phyloP scores from a whole-genome alignment of 2,113 vertebrate species.

The Chunga burmeisteri region DNA sequence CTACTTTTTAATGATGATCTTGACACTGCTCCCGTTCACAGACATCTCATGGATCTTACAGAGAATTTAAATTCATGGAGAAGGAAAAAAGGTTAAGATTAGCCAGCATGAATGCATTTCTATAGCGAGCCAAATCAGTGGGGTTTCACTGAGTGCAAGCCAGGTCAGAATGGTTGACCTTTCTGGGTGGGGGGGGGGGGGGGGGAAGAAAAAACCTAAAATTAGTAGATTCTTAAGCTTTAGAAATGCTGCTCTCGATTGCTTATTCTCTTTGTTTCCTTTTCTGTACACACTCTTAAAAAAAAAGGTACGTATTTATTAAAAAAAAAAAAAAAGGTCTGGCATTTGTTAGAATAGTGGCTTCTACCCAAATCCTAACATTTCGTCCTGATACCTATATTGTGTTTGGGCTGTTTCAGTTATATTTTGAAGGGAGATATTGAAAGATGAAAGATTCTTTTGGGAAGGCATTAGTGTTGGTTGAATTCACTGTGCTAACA shows the following conservation, averaged over 20 bases:
- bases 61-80: background rate
- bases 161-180: background rate
- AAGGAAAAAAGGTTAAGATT: background rate
- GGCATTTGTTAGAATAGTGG: background rate
- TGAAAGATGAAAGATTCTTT: background rate
- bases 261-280: background rate
- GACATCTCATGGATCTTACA: background rate
- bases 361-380: background rate
- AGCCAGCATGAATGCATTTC: background rate
- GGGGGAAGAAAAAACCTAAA: background rate
- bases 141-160: background rate
- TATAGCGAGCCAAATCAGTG: background rate
- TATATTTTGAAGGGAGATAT: background rate
- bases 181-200: fast-evolving
- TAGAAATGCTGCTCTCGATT: background rate
- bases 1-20: background rate
- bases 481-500: background rate
- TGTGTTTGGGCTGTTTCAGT: background rate
- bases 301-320: background rate
- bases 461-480: background rate
- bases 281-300: background rate
- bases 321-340: background rate
- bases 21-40: background rate
- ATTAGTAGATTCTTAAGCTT: background rate
- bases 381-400: background rate